These are phyloP conservation scores for Fulica atra DNA, from an alignment of 2,113 vertebrate species.

Conservation along the genomic window DNA sequence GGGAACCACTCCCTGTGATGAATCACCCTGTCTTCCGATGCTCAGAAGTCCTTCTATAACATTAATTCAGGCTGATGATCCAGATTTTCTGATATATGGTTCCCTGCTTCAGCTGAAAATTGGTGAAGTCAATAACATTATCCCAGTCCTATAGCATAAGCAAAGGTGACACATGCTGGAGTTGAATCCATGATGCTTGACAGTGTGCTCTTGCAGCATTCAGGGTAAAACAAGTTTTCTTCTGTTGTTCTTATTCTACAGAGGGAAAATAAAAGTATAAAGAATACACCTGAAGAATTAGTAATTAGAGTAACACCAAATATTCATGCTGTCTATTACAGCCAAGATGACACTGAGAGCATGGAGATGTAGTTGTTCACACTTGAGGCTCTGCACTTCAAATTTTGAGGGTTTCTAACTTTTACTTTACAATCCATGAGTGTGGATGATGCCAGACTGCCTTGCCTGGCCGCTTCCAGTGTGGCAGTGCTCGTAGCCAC, in stretches of 20 bases:
- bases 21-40: not conserved
- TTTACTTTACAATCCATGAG: not conserved
- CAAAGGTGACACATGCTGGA: not conserved
- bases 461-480: rapidly evolving
- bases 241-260: not conserved
- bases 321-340: not conserved
- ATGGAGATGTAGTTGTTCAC: not conserved
- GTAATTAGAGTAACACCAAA: not conserved
- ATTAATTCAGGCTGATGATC: not conserved
- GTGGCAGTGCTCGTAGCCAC: not conserved
- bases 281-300: not conserved
- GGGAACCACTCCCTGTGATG: not conserved
- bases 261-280: not conserved
- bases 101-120: not conserved
- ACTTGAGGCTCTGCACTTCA: not conserved
- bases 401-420: not conserved
- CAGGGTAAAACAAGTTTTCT: not conserved
- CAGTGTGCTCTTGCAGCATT: not conserved
- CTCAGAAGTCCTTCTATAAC: not conserved
- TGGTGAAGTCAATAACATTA: not conserved
- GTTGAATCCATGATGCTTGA: not conserved
- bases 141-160: not conserved
- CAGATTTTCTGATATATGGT: not conserved
- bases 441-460: not conserved
- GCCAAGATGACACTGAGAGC: not conserved